Evolutionary conservation across 2,797 vertebrate genomes (phyloP).

Genomic region (Cercopithecus neglectus): DNA sequence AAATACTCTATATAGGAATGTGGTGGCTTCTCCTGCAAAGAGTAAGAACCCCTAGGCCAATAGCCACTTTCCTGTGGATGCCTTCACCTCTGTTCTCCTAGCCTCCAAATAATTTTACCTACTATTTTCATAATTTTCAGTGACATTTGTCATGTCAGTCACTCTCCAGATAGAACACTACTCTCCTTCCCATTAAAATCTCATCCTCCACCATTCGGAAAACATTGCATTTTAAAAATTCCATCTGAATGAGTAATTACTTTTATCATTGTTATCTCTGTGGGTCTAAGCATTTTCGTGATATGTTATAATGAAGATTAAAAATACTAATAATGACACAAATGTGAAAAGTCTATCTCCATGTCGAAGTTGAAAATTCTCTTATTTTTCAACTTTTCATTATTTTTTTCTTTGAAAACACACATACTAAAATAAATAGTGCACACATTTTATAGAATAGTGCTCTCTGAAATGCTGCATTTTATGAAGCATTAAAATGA

Average conservation of each 20-base stretch:
- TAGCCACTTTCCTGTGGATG: neutral
- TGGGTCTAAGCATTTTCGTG: neutral
- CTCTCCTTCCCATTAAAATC: neutral
- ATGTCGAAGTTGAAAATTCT: neutral
- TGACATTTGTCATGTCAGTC: constrained; percentile 1
- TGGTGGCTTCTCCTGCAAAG: neutral
- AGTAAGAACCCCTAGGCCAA: neutral
- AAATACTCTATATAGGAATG: neutral
- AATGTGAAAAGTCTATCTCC: neutral
- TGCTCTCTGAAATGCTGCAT: constrained; percentile 19
- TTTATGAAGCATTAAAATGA: constrained; percentile 50
- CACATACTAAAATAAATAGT: neutral
- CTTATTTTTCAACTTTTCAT: neutral
- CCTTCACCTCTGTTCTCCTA: neutral
- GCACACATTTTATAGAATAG: neutral
- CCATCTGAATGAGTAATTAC: neutral
- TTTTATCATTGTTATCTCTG: neutral
- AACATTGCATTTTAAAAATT: neutral
- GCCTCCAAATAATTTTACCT: neutral
- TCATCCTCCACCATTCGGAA: neutral
- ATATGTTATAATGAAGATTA: neutral
- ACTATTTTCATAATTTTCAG: constrained; percentile 2
- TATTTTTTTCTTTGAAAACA: constrained; percentile 24
- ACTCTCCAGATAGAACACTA: neutral
- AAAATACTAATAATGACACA: neutral